Conservation (phyloP, 2,797 vertebrate genomes). For the Atherinosoma microstoma region DNA sequence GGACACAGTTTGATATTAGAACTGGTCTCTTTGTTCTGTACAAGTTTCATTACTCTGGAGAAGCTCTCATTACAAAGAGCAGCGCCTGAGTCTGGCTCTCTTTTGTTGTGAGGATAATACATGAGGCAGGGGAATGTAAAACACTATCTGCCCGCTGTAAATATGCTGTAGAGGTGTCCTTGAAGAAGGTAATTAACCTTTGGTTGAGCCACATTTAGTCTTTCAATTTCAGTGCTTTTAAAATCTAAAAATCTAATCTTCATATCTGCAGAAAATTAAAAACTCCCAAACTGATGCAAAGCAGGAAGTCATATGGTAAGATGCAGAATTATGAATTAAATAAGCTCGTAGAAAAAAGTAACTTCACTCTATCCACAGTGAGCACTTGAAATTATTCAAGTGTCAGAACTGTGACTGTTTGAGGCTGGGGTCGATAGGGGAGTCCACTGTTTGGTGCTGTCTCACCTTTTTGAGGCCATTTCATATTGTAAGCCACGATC, state of each 20-base stretch:
- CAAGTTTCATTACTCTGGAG: conserved; percentile 71
- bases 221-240: not conserved
- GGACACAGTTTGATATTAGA: conserved; percentile 71
- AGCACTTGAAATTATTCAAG: conserved; percentile 36
- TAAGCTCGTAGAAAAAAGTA: not conserved
- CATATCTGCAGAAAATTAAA: conserved; percentile 3
- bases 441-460: conserved; percentile 8
- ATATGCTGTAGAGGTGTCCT: conserved; percentile 53
- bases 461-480: conserved; percentile 35
- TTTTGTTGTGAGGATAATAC: conserved; percentile 64
- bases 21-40: conserved; percentile 64
- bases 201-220: no score
- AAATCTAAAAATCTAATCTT: not conserved
- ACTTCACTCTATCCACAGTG: conserved; percentile 1
- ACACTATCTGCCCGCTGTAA: conserved; percentile 35
- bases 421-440: not conserved
- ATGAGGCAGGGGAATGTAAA: conserved; percentile 33
- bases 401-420: conserved; percentile 48
- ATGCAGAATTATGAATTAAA: not conserved
- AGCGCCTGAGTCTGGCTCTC: conserved; percentile 31
- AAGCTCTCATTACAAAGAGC: conserved; percentile 65
- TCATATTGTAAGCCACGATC: conserved; percentile 30
- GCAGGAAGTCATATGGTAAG: not conserved
- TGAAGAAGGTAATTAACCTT: conserved; percentile 48
- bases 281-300: not conserved